Evolutionary conservation across 1,140 invertebrate genomes (phyloP), one percentile per base, ranked within the genome.

Genomic region (Achatina immaculata): DNA sequence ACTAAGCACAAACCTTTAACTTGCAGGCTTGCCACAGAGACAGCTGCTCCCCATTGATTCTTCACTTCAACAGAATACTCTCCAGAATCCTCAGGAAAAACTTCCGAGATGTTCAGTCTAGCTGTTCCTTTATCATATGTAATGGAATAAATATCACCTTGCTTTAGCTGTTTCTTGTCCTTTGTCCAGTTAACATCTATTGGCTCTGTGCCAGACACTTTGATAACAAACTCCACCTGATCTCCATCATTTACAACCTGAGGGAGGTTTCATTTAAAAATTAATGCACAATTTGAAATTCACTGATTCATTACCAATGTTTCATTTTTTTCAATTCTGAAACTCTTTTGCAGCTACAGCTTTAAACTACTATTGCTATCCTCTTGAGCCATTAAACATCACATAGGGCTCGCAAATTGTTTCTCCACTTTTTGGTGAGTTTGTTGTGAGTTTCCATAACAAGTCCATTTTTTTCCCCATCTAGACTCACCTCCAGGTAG

Each of bases 11-110:
- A 62, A 91, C 90, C 88, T 84, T 88, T 89, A 36, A 92, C 90
- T 42, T 83, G 85, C 0, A 92, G 83, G 68, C 86, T 85, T 40
- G 87, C 89, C n/a, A 84, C 82, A 38, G 84, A 84, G 38, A 82
- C 84, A 24, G 95, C 96, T 86, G 95, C 93, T 87, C 98, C 98
- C 80, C 95, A 95, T 34, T 95, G 94, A 90, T 97, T 99, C 78
- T 95, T 95, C 3, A 98, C 95, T 83, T 95, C 94, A 91, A 98
- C 98, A 81, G 95, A 94, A 90, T 99, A 99, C 89, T 98, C 96
- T 43, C 98, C 98, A 87, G 94, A 94, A 91, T 99, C 98, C 85
- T 94, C 93, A 7, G 96, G 96, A 94, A 97, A 98, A 87, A 98
- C 96, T 90, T 99, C 97, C 28, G 96, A 95, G 83, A 99, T 98